phyloP scores from a whole-genome alignment of 2,113 vertebrate species.

The Maccullochella peelii region DNA sequence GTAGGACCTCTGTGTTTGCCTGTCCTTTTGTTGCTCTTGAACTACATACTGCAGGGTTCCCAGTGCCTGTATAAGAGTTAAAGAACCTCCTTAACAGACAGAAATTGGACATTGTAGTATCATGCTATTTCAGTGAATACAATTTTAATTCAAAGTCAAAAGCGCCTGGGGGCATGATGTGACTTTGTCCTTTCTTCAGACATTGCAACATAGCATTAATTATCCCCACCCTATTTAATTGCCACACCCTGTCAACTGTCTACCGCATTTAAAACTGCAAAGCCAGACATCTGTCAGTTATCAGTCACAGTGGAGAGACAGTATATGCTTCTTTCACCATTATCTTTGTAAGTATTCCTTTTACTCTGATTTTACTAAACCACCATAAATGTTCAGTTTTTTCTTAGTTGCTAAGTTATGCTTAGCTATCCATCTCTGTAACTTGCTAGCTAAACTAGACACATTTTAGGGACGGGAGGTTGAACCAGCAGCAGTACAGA shows the following conservation, averaged over 20 bases:
- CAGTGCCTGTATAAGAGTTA: background rate
- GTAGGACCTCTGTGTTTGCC: too few species aligned
- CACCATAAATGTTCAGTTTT: background rate
- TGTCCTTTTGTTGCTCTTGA: background rate
- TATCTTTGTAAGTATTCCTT: conserved; percentile 20
- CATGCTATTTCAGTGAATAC: background rate
- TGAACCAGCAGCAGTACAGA: background rate
- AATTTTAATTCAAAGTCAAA: background rate
- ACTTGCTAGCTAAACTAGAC: background rate
- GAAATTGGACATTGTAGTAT: background rate
- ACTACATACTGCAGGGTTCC: background rate
- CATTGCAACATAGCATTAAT: background rate
- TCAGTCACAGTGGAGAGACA: background rate
- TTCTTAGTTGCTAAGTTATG: too few species aligned
- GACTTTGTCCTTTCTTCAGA: background rate
- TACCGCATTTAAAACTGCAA: background rate
- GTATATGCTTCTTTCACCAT: background rate
- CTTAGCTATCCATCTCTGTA: background rate
- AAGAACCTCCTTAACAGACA: background rate
- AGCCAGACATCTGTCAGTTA: background rate
- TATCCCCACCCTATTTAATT: background rate
- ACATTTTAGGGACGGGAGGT: background rate
- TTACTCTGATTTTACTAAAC: background rate
- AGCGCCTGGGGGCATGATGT: background rate
- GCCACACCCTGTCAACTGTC: background rate